Evolutionary conservation across 2,888 invertebrate genomes (phyloP), one percentile per base, ranked within the genome.

Genomic region (Callosobruchus maculatus): DNA sequence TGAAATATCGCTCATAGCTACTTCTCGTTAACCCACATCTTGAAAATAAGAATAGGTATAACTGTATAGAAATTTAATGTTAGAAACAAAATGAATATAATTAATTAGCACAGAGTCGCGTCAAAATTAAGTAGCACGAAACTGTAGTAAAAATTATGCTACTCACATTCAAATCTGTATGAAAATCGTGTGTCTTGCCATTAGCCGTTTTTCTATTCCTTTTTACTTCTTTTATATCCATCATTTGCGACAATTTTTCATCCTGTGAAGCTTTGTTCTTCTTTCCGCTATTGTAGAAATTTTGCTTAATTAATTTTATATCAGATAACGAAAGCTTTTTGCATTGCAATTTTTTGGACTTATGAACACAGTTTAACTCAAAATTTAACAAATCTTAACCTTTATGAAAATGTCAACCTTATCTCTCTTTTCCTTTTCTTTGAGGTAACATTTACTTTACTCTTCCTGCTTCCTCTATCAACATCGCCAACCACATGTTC

Each of bases 181-280:
- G 73, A 70, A 73, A 73, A 20, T 31, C 70, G 67, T 73, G 73
- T 70, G 66, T 20, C 67, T 70, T 70, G 20, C 70, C 70, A 31
- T 49, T 67, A 20, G 20, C 26, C 22, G 13, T 73, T 66, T 70
- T 70, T 70, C 73, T 73, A 66, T 73, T 66, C 70, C 73, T 73
- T 66, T 70, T 70, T 30, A 49, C 49, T 70, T 70, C 22, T 22
- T 30, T 73, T 70, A 70, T 22, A 30, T 73, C 67, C 67, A 73
- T 66, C 73, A 73, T 73, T 66, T 73, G 73, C n/a, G 73, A 70
- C 20, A 73, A 70, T 70, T 73, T 70, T 21, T 73, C 70, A 21
- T 73, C 73, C 21, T 73, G 70, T 21, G 70, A 26, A 73, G 7
- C 70, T 67, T 73, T 49, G 31, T 70, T 66, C 21, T 73, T 73